Evolutionary conservation across 2,888 invertebrate genomes (phyloP), one percentile per base, ranked within the genome.

Genomic region (Drosophila silvestris): DNA sequence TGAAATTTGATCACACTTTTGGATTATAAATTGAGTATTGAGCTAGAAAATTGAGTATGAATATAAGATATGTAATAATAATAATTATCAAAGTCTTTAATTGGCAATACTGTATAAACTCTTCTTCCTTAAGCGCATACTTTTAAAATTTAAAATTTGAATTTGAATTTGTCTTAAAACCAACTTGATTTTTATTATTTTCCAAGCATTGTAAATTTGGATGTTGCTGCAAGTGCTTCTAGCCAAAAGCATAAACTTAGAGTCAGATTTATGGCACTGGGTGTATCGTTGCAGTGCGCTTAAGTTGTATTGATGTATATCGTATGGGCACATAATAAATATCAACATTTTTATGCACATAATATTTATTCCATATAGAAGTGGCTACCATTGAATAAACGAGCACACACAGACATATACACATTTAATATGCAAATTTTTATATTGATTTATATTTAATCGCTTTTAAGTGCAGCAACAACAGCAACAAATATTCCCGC

Each of bases 401-500:
- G 66, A 59, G 52, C 71, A 69, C 53, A 64, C 51, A n/a, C 56
- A 56, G 28, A 65, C 33, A 47, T 9, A 60, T 28, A 37, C 56
- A 44, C 51, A 85, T 77, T 85, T 68, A 74, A 76, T 85, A 86
- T 86, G 85, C 85, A 86, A 90, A 86, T 86, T 81, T 81, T 74
- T 81, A 77, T 89, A 86, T 84, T 90, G 89, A 86, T 90, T 89
- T 90, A 88, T 89, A 89, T 89, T 89, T 88, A 90, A 88, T 88
- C 88, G 89, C 78, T 84, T 88, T 84, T 84, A 89, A 90, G 91
- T 80, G 89, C 81, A 73, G 74, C 79, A 51, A 37, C 28, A 35
- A 52, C 57, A 51, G 33, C 51, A 58, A 63, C 52, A 33, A 52
- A 5, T 37, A 41, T 44, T 44, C 53, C 32, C 53, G 32, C 54